phyloP scores from a whole-genome alignment of 2,113 vertebrate genomes.

The Toxostoma redivivum region DNA sequence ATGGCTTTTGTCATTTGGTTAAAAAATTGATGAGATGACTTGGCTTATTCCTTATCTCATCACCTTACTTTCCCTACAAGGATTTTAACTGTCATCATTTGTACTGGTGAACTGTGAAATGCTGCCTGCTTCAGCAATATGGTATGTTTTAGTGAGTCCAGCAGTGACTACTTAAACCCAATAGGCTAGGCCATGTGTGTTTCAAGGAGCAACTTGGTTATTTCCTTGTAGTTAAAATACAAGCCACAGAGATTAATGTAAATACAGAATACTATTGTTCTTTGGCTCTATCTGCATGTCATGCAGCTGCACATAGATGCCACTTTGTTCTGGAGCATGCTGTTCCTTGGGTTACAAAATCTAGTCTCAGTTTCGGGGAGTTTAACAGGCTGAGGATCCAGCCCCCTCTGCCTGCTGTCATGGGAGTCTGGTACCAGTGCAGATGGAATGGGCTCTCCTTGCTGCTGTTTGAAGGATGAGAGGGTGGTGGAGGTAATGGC shows the following conservation, averaged over 20 bases:
- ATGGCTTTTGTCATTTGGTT: background rate
- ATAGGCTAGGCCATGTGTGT: fast-evolving
- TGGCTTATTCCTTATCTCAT: background rate
- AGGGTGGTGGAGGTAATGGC: fast-evolving
- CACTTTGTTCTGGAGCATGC: background rate
- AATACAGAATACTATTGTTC: background rate
- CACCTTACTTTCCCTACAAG: background rate
- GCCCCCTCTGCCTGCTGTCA: background rate
- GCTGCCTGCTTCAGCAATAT: background rate
- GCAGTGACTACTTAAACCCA: background rate
- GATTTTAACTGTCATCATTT: background rate
- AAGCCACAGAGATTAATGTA: background rate
- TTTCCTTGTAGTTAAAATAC: background rate
- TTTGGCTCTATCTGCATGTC: background rate
- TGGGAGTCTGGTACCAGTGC: background rate
- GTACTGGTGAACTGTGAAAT: background rate
- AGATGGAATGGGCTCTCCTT: background rate
- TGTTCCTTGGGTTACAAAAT: background rate
- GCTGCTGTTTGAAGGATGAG: background rate
- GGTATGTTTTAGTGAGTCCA: background rate
- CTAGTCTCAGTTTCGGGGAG: background rate
- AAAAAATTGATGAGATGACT: background rate
- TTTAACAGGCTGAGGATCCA: background rate
- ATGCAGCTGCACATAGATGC: background rate
- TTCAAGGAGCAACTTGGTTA: background rate